Evolutionary conservation across 1,140 invertebrate species (phyloP), one percentile per base, ranked within the genome.

Genomic region (Stenopsyche tienmushanensis): DNA sequence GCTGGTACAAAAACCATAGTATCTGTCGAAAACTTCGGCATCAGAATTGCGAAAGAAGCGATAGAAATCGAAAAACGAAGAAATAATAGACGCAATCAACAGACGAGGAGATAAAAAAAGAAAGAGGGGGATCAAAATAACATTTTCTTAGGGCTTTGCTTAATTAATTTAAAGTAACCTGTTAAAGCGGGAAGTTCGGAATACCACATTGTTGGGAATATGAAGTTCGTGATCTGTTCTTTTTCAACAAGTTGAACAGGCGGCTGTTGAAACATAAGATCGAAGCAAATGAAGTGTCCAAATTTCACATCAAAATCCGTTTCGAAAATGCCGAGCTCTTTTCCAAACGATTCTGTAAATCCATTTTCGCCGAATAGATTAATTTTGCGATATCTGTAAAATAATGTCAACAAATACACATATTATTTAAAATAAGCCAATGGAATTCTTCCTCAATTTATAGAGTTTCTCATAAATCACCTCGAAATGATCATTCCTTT

Each of bases 261-360:
- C 0, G 92, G 91, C 2, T 81, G 72, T 44, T 83, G 70, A 72
- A 88, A 93, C 1, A 93, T 57, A 8, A 94, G 84, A 74, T 94
- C 92, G 67, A 91, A 91, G 72, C 91, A 91, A n/a, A 85, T 88
- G 54, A 92, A 85, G 3, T 86, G 81, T 0, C 91, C 92, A 73
- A 96, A 95, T 13, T 80, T 87, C 0, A 92, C 90, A 2, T 87
- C 87, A 72, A 94, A 95, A 74, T 93, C 90, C 0, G 92, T 94
- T 3, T 78, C 76, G 65, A 95, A 94, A 2, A 76, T 82, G 0
- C 81, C 75, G 0, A 80, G 9, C 69, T 89, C 83, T 13, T 81
- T 73, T 70, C 75, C 66, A 8, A 80, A 39, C 0, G 79, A 72
- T 10, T 77, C 76, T 1, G 75, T 82, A 21, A 85, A 81, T 1